Evolutionary conservation across 2,797 vertebrate species (phyloP), one percentile per base, ranked within the genome.

Genomic region (Allobates femoralis): DNA sequence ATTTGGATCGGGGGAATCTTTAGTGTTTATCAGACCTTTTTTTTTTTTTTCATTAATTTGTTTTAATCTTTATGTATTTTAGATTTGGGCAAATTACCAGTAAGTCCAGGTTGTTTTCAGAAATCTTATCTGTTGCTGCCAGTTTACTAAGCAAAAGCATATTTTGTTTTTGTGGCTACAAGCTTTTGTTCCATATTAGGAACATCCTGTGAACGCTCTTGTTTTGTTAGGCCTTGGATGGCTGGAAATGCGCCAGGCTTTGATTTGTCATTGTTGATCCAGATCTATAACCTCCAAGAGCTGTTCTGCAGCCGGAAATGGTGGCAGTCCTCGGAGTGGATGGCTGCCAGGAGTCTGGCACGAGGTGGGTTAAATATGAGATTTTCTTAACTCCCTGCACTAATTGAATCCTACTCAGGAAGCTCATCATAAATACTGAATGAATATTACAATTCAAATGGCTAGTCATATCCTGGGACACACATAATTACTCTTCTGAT

Each of bases 401-500:
- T 87, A 84, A 87, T 74, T 79, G 81, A 83, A 83, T 87, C 64
- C 74, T 87, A 34, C 81, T 76, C 64, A 62, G 64, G 74, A 78
- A 84, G 81, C 86, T 41, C 37, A 80, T 87, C 81, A 75, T 87
- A 87, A 87, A 87, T 87, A 80, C 55, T 84, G 81, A 79, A 80
- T 84, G 81, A 78, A 41, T 79, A 74, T 87, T 87, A 58, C 81
- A 79, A 79, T 83, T 58, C 50, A 87, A 66, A 79, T 84, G 81
- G 81, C 81, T 73, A 66, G 55, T 84, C 86, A 84, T 84, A 84
- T 87, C 74, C 81, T 84, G 86, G 81, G 86, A 83, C 64, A 69
- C 86, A 79, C 81, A 28, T 83, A 83, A 87, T 87, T 87, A 87
- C 81, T 83, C 81, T 58, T 79, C 81, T 87, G 81, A 87, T 87